phyloP scores from a whole-genome alignment of 2,888 invertebrate genomes.

The Spisula solida region DNA sequence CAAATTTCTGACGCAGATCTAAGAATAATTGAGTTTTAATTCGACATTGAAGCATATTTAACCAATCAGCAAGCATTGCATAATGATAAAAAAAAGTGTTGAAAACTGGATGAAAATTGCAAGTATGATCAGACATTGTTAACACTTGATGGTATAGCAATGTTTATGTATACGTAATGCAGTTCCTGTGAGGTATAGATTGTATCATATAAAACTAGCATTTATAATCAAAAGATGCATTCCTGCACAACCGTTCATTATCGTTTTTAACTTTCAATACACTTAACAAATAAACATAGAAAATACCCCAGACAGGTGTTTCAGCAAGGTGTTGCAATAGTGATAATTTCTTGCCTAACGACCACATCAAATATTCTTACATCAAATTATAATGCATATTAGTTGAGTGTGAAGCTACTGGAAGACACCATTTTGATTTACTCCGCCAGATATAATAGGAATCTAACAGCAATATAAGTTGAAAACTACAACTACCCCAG shows the following conservation, averaged over 20 bases:
- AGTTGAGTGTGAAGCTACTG: not conserved
- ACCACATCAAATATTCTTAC: not conserved
- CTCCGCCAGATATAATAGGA: not conserved
- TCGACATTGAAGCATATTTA: conserved; percentile 1
- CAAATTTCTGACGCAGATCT: conserved; percentile 13
- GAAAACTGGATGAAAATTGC: not conserved
- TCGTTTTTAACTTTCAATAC: conserved; percentile 20
- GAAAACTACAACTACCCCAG: no score
- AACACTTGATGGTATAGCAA: conserved; percentile 3
- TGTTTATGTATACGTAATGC: not conserved
- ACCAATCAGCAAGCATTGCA: not conserved
- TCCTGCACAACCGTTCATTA: not conserved
- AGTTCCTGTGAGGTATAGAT: conserved; percentile 5
- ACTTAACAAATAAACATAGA: conserved; percentile 15
- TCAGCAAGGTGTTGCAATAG: not conserved
- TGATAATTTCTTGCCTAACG: not conserved
- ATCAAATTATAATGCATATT: not conserved
- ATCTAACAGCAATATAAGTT: not conserved
- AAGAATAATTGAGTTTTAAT: not conserved
- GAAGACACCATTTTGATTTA: not conserved
- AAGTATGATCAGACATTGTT: conserved; percentile 8
- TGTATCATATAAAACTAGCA: conserved; percentile 11
- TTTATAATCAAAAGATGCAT: conserved; percentile 11
- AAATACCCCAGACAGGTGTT: conserved; percentile 19
- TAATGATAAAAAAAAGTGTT: conserved; percentile 16